Base-by-base conservation (phyloP, 2,888 invertebrate genomes). In the Andrena camellia region DNA sequence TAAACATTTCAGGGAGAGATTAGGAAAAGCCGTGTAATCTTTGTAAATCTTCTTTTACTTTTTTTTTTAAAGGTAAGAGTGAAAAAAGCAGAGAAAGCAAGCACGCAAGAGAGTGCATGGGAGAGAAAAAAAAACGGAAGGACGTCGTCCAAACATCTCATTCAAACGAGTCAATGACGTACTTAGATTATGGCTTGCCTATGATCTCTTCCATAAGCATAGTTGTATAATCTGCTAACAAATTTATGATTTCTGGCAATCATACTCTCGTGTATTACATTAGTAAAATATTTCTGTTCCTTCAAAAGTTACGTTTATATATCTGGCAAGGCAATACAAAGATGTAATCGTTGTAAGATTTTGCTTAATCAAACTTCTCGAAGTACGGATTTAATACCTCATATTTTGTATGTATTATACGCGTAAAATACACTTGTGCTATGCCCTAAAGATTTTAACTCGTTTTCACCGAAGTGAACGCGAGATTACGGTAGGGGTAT, bases 181-280 rank as follows among this genome's bases (percentile, higher is more conserved):
- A 88, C 87, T 88, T 88, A 88, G 84, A 88, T 89, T 80, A 89
- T 89, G 84, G 89, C 86, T 89, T 89, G 83, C 84, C 83, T 89
- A 86, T 86, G 83, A 87, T 89, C 84, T 89, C 86, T 78, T 86
- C 83, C 81, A 78, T 79, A 84, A 86, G 84, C 85, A 87, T 87
- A 85, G 81, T 88, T 88, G 68, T 86, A 85, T 87, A 88, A 83
- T 88, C 83, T 81, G 83, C 85, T 88, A 85, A 83, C 69, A 78
- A 83, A 82, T 72, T 63, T 57, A 62, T 80, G 35, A 83, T 78
- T 83, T 78, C 88, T 71, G 82, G 75, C 74, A 88, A 77, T 86
- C 80, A 84, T 84, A 66, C 76, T 85, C 57, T 68, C 69, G 66
- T 63, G 64, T 83, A 70, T 86, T 83, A 72, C 82, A 76, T 63